Conservation (phyloP, 2,797 vertebrate genomes). For the Chelmon rostratus region DNA sequence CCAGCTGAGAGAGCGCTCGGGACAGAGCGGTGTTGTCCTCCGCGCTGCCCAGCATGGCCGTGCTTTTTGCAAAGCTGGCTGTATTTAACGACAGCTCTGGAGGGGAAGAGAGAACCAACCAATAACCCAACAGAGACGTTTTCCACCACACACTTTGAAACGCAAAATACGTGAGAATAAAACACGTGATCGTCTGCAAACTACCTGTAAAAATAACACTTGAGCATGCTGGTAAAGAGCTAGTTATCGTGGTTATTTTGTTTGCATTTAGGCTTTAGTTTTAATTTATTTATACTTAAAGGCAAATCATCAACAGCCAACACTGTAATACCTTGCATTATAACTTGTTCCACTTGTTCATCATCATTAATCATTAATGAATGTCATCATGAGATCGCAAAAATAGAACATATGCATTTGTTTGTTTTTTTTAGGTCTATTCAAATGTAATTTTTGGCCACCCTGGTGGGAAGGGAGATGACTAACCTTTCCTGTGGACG, state of each 20-base stretch:
- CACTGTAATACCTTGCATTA: no score
- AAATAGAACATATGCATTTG: no score
- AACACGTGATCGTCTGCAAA: background rate
- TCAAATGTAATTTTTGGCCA: no score
- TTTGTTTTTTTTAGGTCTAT: no score
- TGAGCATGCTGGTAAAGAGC: background rate
- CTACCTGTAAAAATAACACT: background rate
- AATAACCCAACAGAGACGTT: background rate
- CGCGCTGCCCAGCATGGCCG: conserved; percentile 97
- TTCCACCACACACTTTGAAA: background rate
- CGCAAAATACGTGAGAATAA: background rate
- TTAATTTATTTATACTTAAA: background rate
- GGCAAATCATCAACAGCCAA: background rate
- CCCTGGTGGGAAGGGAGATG: background rate
- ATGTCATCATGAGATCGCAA: background rate
- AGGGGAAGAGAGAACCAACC: background rate
- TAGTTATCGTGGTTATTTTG: background rate
- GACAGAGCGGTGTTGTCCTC: conserved; percentile 99
- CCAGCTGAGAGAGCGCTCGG: conserved; percentile 95
- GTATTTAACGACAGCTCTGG: conserved; percentile 92
- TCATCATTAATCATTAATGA: no score
- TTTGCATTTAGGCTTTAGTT: background rate
- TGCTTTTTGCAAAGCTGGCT: conserved; percentile 95
- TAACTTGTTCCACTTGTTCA: no score
- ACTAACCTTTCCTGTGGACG: conserved; percentile 94